Base-by-base conservation (phyloP, 2,888 invertebrate genomes). In the Oxytorus armatus region DNA sequence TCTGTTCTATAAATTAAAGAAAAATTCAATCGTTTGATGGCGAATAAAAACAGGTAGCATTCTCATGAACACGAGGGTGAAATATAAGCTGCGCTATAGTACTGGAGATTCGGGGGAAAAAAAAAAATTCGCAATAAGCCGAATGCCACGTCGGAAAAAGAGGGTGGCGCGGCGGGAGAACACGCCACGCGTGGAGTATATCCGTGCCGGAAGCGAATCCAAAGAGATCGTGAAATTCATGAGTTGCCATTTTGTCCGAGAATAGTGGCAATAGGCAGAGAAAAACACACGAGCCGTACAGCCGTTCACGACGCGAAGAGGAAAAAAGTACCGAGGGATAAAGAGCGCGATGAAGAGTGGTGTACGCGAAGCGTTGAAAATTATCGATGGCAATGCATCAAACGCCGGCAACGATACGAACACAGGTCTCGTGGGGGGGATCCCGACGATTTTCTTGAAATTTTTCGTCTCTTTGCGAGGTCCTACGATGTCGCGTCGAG, bases 371-470 rank as follows among this genome's bases (percentile, higher is more conserved):
- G 82, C 83, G 84, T 83, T 77, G 85, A 86, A 88, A 90, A 90
- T 89, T 89, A 90, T 89, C 88, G 86, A 84, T 83, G 59, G 81
- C 85, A 79, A 90, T 90, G 87, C 85, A 89, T 90, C 89, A 89
- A 85, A 81, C 74, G 85, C 84, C 81, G 85, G 85, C 80, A 85
- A 86, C 78, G 83, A 85, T 81, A n/a, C n/a, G 74, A 76, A 83
- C 82, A 70, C 21, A 18, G 16, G 55, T 47, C 59, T 66, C 65
- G 65, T 25, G 68, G 69, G 65, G 68, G 69, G 65, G 77, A 23
- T 39, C 70, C 33, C 82, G 81, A 85, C 86, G 88, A 90, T 90
- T 90, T 89, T 88, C 90, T 89, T 85, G 88, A 90, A 89, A 89
- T 89, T 91, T 90, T 80, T 89, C 87, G 86, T 75, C 83, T 82